These are phyloP conservation scores for Atherix ibis DNA, from an alignment of 2,888 invertebrate genomes.

Conservation along the genomic window DNA sequence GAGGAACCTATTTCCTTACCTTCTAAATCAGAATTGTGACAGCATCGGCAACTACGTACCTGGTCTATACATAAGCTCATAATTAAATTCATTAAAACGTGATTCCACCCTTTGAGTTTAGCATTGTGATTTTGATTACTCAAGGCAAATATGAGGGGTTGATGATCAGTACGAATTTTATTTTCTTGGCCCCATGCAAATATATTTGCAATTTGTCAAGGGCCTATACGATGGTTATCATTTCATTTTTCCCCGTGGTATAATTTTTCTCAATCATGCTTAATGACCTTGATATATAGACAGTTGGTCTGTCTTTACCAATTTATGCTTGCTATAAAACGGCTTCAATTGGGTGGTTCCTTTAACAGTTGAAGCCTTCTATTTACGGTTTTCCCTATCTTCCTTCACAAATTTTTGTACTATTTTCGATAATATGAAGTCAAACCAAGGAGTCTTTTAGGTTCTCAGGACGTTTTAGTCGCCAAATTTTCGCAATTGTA, in stretches of 20 bases:
- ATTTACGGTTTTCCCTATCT: too few species aligned
- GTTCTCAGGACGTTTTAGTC: too few species aligned
- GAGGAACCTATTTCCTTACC: too few species aligned
- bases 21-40: too few species aligned
- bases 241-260: neutral
- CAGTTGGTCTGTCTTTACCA: neutral
- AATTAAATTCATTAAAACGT: neutral
- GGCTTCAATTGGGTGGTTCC: neutral
- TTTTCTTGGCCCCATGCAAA: neutral
- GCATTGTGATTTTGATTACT: neutral
- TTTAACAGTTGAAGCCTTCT: neutral
- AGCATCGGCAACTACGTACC: too few species aligned
- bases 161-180: neutral
- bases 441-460: too few species aligned
- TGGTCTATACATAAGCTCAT: too few species aligned
- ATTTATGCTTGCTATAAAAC: neutral
- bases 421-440: too few species aligned
- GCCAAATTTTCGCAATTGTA: too few species aligned
- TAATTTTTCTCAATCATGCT: neutral
- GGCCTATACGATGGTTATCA: neutral
- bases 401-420: too few species aligned
- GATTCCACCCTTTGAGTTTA: neutral
- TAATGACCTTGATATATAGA: neutral
- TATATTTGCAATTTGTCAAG: neutral
- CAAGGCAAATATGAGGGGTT: neutral